These are phyloP conservation scores for Anthoscopus minutus DNA, from an alignment of 2,113 vertebrate genomes.

Conservation along the genomic window DNA sequence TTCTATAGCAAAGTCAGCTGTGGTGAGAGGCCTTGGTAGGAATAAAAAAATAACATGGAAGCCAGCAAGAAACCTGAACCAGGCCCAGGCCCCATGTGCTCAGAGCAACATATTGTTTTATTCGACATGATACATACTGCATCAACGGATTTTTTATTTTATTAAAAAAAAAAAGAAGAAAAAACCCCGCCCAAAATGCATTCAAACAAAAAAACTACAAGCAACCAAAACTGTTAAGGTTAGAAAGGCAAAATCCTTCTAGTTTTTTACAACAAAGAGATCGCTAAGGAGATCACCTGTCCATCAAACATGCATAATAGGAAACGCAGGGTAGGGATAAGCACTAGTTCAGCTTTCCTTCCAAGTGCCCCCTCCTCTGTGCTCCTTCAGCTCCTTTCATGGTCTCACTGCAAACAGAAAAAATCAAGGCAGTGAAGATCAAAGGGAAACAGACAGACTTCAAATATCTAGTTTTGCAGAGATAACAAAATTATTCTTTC, in stretches of 20 bases:
- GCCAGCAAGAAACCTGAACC: neutral
- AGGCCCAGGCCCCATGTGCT: neutral
- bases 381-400: neutral
- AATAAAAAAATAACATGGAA: neutral
- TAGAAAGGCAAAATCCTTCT: neutral
- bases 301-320: neutral
- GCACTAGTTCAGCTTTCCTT: neutral
- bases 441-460: neutral
- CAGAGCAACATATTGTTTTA: neutral
- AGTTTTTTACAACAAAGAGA: neutral
- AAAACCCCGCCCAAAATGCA: neutral
- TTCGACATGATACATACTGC: neutral
- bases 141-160: neutral
- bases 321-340: neutral
- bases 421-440: neutral
- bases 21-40: neutral
- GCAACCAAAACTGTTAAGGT: neutral
- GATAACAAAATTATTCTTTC: neutral
- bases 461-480: neutral
- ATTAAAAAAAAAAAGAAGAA: neutral
- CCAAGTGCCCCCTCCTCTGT: neutral
- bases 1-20: neutral
- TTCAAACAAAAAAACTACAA: neutral
- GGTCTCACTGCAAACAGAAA: neutral
- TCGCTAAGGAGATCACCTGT: neutral